Evolutionary conservation across 2,888 invertebrate species (phyloP), one percentile per base, ranked within the genome.

Genomic region (Cactoblastis cactorum): DNA sequence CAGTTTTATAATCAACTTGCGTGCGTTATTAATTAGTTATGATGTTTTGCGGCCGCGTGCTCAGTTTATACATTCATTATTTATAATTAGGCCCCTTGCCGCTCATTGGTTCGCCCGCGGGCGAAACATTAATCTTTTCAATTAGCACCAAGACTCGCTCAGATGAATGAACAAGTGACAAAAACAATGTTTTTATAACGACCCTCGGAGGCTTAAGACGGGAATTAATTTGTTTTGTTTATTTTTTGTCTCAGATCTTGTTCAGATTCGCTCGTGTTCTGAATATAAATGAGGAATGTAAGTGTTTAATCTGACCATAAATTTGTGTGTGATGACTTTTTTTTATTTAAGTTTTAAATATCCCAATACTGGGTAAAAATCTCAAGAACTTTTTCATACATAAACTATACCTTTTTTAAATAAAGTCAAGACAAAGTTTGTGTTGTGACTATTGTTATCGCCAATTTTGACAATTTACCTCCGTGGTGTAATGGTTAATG

Each of bases 101-200:
- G 63, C 61, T 69, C 66, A 64, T 56, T 63, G 62, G 59, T 58
- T 61, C 57, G 56, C 63, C 65, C 66, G 65, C 68, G 59, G 59
- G 57, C 61, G 63, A 63, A 55, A 62, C 74, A 78, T 82, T 76
- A 74, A 81, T 80, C 82, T 80, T 74, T 67, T 61, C 74, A 75
- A 79, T 79, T 77, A 77, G 71, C 55, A 60, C 55, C 43, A 54
- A 70, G 67, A 65, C 65, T 39, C 54, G 46, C 49, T 45, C 45
- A 46, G 54, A 53, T 33, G 54, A 54, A 56, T 53, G 53, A 53
- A 24, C 45, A 47, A 52, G 50, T 61, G 62, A 65, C 65, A 66
- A 67, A 62, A 58, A 60, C 50, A 39, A 43, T 51, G 43, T 49
- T 34, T 57, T 57, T 48, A 34, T 46, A 11, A 19, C 6, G 17